Evolutionary conservation across 2,888 invertebrate species (phyloP).

Genomic region (Lumbricus terrestris): DNA sequence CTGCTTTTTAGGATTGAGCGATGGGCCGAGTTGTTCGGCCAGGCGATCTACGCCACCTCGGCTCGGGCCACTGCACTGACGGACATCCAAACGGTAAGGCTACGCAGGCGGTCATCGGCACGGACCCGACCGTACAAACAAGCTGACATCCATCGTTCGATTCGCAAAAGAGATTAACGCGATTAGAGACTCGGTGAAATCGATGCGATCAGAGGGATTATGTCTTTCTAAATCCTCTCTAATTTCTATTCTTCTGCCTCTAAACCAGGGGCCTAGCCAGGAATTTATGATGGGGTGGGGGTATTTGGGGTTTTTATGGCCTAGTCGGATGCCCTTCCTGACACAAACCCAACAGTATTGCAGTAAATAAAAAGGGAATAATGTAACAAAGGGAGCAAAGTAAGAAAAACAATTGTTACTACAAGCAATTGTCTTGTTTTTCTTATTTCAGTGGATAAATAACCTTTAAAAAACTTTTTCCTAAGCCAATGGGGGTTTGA

Average conservation of each 20-base stretch:
- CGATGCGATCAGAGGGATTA: background rate
- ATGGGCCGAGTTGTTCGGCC: constrained; percentile 18
- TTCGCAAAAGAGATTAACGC: background rate
- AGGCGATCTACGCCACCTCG: background rate
- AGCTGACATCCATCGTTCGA: background rate
- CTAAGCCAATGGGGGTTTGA: too few relatives aligned
- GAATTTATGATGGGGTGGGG: too few relatives aligned
- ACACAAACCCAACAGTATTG: too few relatives aligned
- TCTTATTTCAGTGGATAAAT: too few relatives aligned
- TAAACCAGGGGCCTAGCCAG: too few relatives aligned
- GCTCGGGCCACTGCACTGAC: constrained; percentile 13
- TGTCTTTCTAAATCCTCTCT: background rate
- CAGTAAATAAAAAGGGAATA: too few relatives aligned
- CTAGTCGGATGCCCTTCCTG: too few relatives aligned
- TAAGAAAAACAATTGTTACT: too few relatives aligned
- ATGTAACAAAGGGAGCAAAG: too few relatives aligned
- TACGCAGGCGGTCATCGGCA: background rate
- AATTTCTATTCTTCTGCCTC: background rate
- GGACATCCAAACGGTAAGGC: constrained; percentile 15
- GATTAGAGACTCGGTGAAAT: background rate
- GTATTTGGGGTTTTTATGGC: too few relatives aligned
- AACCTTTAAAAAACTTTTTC: too few relatives aligned
- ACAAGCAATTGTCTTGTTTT: too few relatives aligned
- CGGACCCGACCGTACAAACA: background rate
- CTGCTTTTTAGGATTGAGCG: constrained; percentile 12